Conservation (phyloP, 1,140 invertebrate species). For the Drosophila miranda region DNA sequence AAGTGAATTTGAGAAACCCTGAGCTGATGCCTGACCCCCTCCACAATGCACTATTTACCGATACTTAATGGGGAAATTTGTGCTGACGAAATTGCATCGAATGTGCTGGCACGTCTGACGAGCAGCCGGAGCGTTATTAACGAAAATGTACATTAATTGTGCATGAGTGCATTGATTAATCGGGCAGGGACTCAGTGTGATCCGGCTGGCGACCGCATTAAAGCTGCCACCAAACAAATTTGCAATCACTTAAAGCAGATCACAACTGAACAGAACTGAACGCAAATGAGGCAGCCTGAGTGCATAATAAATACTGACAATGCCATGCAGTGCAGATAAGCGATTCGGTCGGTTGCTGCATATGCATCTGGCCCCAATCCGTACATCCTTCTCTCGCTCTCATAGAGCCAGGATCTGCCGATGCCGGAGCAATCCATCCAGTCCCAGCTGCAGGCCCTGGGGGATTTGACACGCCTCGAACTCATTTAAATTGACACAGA, state of each 20-base stretch:
- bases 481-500: conserved; percentile 50
- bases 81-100: conserved; percentile 25
- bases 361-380: neutral
- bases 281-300: conserved; percentile 36
- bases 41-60: conserved; percentile 7
- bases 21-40: neutral
- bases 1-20: neutral
- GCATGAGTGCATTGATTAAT: conserved; percentile 71
- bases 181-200: conserved; percentile 27
- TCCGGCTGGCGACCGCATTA: conserved; percentile 30
- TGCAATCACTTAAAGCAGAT: conserved; percentile 51
- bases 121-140: conserved; percentile 68
- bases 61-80: conserved; percentile 7
- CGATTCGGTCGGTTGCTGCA: conserved; percentile 16
- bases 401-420: no score
- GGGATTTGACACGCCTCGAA: conserved; percentile 37
- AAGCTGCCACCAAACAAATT: conserved; percentile 34
- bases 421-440: no score
- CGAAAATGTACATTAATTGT: conserved; percentile 68
- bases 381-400: neutral
- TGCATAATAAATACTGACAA: conserved; percentile 63
- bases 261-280: conserved; percentile 31
- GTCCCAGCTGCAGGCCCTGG: neutral
- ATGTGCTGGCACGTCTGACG: conserved; percentile 13
- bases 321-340: conserved; percentile 37